A percentile compares a stretch with the other conserved stretches of the same genome.
These are phyloP conservation scores for Psococerastis gibbosa DNA, from an alignment of 2,888 invertebrate species.

Conservation along the genomic window DNA sequence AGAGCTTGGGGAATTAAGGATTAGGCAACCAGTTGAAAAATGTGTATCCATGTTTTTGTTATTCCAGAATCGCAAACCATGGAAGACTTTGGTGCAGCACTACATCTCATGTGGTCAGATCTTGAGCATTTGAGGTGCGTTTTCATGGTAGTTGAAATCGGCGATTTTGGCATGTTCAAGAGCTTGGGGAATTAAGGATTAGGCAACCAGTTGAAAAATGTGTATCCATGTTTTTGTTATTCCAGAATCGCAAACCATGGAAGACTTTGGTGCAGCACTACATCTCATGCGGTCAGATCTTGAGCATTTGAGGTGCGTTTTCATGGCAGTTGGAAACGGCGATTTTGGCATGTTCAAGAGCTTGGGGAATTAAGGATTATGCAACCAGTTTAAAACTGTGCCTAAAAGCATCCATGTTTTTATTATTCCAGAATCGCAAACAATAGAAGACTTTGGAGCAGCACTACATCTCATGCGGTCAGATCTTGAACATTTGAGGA, in stretches of 20 bases:
- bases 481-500: conserved; percentile 79
- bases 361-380: conserved; percentile 85
- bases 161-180: conserved; percentile 83
- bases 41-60: too few species aligned
- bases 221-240: too few species aligned
- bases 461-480: conserved; percentile 68
- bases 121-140: conserved; percentile 84
- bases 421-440: conserved; percentile 64
- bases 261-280: conserved; percentile 70
- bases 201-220: too few species aligned
- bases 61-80: conserved; percentile 78
- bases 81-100: conserved; percentile 80
- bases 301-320: conserved; percentile 82
- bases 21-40: too few species aligned
- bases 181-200: conserved; percentile 87
- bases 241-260: too few species aligned
- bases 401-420: too few species aligned
- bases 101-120: conserved; percentile 70
- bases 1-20: conserved; percentile 84
- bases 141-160: conserved; percentile 89
- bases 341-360: conserved; percentile 87
- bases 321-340: conserved; percentile 90
- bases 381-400: too few species aligned
- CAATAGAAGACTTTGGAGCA: conserved; percentile 87
- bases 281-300: conserved; percentile 73